A percentile compares a stretch with the other conserved stretches of the same genome.
Evolutionary conservation across 1,140 invertebrate species (phyloP).

Genomic region (Pemphigus obesinymphae): DNA sequence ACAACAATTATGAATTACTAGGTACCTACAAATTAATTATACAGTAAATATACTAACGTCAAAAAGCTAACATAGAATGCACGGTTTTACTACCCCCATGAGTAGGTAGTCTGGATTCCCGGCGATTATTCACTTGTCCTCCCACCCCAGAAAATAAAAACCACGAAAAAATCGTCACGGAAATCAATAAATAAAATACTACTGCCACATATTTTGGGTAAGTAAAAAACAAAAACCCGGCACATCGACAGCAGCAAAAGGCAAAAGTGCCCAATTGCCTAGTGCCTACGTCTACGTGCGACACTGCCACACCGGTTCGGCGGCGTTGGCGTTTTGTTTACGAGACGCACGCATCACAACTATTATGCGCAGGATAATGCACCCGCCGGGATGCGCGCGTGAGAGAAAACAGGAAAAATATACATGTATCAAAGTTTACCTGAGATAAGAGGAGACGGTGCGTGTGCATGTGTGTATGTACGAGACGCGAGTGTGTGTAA

Average conservation of each 20-base stretch:
- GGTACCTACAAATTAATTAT: no score
- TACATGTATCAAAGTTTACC: constrained; percentile 28
- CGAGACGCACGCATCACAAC: neutral
- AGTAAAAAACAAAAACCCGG: neutral
- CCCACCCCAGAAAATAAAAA: neutral
- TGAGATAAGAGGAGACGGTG: constrained; percentile 18
- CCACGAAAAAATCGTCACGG: neutral
- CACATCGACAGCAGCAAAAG: neutral
- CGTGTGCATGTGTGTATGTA: neutral
- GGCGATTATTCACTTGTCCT: no score
- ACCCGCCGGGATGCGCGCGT: neutral
- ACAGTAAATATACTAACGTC: no score
- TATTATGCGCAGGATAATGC: neutral
- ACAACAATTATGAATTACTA: no score
- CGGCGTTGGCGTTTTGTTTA: neutral
- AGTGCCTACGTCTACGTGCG: neutral
- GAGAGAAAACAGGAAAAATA: constrained; percentile 7
- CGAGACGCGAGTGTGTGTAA: neutral
- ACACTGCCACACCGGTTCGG: neutral
- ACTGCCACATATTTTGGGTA: no score
- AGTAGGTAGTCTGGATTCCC: no score
- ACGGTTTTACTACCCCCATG: no score
- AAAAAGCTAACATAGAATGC: no score
- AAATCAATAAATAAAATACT: neutral
- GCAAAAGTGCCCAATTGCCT: neutral